These are phyloP conservation scores for Chondrilla cf. caribensis DNA, from an alignment of 37 sponge, comb jelly and placozoan species.

Conservation along the genomic window DNA sequence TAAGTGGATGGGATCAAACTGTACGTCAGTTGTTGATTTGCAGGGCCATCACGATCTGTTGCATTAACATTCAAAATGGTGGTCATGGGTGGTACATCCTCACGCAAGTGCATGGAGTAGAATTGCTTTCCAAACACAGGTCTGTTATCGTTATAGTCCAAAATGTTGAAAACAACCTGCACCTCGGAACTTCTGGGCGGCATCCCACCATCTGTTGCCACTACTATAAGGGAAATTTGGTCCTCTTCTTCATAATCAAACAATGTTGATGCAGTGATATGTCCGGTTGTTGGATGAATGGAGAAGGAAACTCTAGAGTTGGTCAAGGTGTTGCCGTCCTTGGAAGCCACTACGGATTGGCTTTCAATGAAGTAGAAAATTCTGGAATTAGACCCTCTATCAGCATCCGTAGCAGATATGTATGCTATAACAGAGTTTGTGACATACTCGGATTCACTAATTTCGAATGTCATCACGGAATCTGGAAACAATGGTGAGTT, in stretches of 20 bases:
- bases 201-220: slow-evolving; percentile 1
- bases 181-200: slow-evolving; percentile 1
- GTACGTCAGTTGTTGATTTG: not conserved
- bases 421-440: not conserved
- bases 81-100: not conserved
- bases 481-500: not conserved
- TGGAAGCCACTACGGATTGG: not conserved
- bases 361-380: not conserved
- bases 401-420: not conserved
- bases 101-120: not conserved
- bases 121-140: not conserved
- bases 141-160: slow-evolving; percentile 19
- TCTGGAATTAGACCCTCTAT: not conserved
- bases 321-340: not conserved
- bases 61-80: not conserved
- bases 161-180: not conserved
- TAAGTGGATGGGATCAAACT: no score
- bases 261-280: not conserved
- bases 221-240: not conserved
- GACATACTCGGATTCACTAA: not conserved
- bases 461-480: not conserved
- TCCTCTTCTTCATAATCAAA: slow-evolving; percentile 25
- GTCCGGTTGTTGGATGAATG: not conserved
- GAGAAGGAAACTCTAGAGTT: not conserved
- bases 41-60: slow-evolving; percentile 13